Evolutionary conservation across 2,888 invertebrate genomes (phyloP), one percentile per base, ranked within the genome.

Genomic region (Gymnosoma rotundatum): DNA sequence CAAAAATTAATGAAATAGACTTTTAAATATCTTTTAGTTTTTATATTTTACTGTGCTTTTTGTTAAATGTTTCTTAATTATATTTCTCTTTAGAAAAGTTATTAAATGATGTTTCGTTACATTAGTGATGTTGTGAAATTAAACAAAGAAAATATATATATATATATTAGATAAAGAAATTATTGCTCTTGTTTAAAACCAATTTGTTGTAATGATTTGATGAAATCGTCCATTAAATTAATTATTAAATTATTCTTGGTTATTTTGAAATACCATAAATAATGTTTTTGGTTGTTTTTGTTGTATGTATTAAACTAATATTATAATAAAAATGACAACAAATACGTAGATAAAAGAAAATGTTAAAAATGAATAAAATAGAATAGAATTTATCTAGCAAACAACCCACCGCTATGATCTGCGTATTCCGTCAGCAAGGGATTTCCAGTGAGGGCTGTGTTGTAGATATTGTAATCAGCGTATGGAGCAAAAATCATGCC

Each of bases 371-470:
- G 69, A 64, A 76, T 61, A 60, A 82, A 70, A 66, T 25, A 18
- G 18, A 73, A 74, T 64, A 80, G 63, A 75, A 69, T 83, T 95
- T 95, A 96, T 94, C 95, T 95, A 93, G 95, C 95, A 94, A 96
- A 96, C 93, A 96, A 96, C 98, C 97, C 97, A 98, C 98, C 98
- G 95, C 97, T 96, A 95, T 97, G 97, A 94, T 97, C 97, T 91
- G 97, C 95, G 94, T 97, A 97, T 93, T 97, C 96, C 87, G 96
- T 95, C 92, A 96, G 95, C 88, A 97, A 94, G 87, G 97, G 97
- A 89, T 96, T 96, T 89, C 95, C 95, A 83, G 94, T 94, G 60
- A 86, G 81, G 89, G 97, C 94, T 83, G 97, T 97, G 20, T 97
- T 97, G 93, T 98, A 98, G 93, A 97, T 97, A 92, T 96, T 96